Evolutionary conservation across 2,888 invertebrate species (phyloP).

Genomic region (Papilio protenor): DNA sequence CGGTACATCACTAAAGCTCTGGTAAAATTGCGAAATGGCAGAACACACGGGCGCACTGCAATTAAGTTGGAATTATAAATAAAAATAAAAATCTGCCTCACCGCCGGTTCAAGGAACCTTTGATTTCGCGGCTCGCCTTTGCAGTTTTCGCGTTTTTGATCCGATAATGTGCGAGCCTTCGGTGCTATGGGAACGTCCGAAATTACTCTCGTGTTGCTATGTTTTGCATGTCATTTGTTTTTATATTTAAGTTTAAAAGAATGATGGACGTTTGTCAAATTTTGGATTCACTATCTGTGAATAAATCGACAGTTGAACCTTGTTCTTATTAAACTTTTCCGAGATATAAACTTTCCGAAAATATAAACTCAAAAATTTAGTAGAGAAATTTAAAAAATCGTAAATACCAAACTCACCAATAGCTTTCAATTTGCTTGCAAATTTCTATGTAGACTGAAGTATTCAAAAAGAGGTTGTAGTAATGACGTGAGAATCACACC

Average conservation of each 20-base stretch:
- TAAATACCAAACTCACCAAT: background rate
- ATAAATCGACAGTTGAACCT: too few species aligned
- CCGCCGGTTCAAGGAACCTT: constrained; percentile 48
- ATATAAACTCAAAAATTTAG: too few species aligned
- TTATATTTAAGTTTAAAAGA: background rate
- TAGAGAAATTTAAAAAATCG: background rate
- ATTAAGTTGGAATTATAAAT: constrained; percentile 49
- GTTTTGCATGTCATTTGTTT: background rate
- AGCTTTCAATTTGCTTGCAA: background rate
- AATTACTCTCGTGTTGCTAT: constrained; percentile 15
- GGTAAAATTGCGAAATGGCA: constrained; percentile 50
- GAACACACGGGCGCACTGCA: constrained; percentile 47
- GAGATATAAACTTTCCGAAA: too few species aligned
- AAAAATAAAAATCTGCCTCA: constrained; percentile 45
- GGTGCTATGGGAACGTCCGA: constrained; percentile 16
- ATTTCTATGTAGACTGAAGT: background rate
- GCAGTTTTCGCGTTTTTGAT: constrained; percentile 44
- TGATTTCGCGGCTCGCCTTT: constrained; percentile 46
- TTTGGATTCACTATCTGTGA: too few species aligned
- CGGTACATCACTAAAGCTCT: constrained; percentile 38
- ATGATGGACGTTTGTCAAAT: background rate
- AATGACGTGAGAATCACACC: constrained; percentile 16
- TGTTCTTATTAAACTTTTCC: too few species aligned
- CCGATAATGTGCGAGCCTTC: constrained; percentile 34
- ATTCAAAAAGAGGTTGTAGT: background rate